These are phyloP conservation scores for Bursaphelenchus mucronatus DNA, from an alignment of 1,140 invertebrate genomes.

Conservation along the genomic window DNA sequence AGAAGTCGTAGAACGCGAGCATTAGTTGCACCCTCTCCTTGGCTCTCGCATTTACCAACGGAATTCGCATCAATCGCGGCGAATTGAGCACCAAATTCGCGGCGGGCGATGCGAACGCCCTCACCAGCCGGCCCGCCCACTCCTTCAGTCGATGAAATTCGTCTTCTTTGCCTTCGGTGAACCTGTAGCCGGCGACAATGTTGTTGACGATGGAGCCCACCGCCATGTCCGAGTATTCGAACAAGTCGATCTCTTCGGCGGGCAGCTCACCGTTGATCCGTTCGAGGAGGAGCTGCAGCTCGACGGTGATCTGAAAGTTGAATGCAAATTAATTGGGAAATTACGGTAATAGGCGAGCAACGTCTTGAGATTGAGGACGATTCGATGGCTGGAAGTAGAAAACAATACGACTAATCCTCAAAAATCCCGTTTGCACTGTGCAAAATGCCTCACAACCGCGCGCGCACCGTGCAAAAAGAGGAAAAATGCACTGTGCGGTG, in stretches of 20 bases:
- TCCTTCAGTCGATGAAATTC: constrained; percentile 6
- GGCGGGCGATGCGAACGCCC: not conserved
- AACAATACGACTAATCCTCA: no score
- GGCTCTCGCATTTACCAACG: not conserved
- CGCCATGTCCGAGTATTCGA: constrained; percentile 10
- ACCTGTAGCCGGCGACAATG: not conserved
- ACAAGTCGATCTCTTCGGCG: not conserved
- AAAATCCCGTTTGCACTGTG: no score
- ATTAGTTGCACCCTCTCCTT: not conserved
- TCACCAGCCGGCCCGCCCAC: not conserved
- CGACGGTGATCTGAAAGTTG: no score
- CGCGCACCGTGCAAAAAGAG: no score
- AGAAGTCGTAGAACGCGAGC: not conserved
- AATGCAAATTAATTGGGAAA: no score
- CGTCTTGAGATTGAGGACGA: no score
- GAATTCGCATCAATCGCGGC: not conserved
- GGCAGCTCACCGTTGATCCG: no score
- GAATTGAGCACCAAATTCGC: not conserved
- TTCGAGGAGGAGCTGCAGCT: no score
- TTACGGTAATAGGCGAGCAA: no score
- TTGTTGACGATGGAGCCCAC: constrained; percentile 18
- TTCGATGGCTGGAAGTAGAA: no score
- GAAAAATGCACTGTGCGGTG: no score
- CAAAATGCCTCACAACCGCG: no score
- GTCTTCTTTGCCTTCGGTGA: constrained; percentile 7